Evolutionary conservation across 2,888 invertebrate species (phyloP).

Genomic region (Euproctis similis): DNA sequence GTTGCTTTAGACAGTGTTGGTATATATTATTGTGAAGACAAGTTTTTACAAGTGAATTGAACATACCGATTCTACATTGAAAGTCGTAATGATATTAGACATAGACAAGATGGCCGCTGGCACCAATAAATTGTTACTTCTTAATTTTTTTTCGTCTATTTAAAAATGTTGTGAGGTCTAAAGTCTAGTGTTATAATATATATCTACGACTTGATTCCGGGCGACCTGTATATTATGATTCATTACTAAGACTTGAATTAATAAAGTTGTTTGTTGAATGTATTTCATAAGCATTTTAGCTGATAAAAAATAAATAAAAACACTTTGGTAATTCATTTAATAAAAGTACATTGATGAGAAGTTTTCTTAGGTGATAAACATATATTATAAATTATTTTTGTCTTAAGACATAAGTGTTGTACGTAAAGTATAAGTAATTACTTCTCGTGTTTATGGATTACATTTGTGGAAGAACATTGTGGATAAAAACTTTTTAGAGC

Average conservation of each 20-base stretch:
- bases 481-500: too few relatives aligned
- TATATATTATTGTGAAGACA: too few relatives aligned
- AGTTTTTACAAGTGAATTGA: too few relatives aligned
- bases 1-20: too few relatives aligned
- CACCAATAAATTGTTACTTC: constrained; percentile 46
- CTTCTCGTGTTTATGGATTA: constrained; percentile 13
- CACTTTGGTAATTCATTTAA: constrained; percentile 29
- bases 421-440: constrained; percentile 11
- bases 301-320: too few relatives aligned
- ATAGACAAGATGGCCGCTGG: constrained; percentile 7
- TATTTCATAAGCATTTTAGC: constrained; percentile 47
- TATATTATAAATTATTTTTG: too few relatives aligned
- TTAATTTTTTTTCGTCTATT: constrained; percentile 43
- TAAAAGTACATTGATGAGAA: constrained; percentile 17
- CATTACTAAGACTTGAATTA: constrained; percentile 51
- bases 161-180: constrained; percentile 44
- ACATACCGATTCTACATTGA: too few relatives aligned
- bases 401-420: constrained; percentile 13
- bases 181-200: constrained; percentile 13
- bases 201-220: constrained; percentile 1
- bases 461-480: constrained; percentile 6
- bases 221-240: constrained; percentile 32
- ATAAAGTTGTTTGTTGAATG: constrained; percentile 62
- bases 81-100: constrained; percentile 2
- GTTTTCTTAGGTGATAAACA: constrained; percentile 12